Percentiles rank a stretch among this genome's conserved stretches.
Conservation (phyloP, 2,113 vertebrate species). For the Gracilinanus agilis region DNA sequence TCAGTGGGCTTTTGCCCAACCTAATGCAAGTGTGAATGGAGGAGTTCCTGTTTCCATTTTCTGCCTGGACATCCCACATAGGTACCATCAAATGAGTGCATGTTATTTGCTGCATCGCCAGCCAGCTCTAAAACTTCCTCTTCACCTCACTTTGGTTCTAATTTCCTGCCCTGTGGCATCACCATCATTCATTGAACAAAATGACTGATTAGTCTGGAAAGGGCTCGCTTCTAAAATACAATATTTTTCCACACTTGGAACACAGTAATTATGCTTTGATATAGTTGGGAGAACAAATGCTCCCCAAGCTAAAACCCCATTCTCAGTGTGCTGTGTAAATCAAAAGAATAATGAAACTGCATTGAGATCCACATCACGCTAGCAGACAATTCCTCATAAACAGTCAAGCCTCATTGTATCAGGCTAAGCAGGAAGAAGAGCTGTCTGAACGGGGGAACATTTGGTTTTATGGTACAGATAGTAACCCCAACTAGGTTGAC, state of each 20-base stretch:
- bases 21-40: not conserved
- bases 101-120: constrained; percentile 7
- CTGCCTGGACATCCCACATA: not conserved
- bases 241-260: constrained; percentile 40
- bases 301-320: constrained; percentile 55
- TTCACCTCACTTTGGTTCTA: constrained; percentile 30
- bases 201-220: constrained; percentile 61
- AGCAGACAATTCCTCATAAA: not conserved
- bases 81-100: not conserved
- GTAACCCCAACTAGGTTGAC: not conserved
- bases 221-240: constrained; percentile 50
- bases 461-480: accelerated
- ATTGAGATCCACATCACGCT: not conserved
- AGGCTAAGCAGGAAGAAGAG: not conserved
- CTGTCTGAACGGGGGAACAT: not conserved
- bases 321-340: constrained; percentile 43
- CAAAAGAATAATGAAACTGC: not conserved
- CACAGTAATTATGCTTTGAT: constrained; percentile 71
- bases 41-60: not conserved
- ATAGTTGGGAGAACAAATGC: constrained; percentile 68
- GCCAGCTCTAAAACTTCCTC: constrained; percentile 22
- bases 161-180: constrained; percentile 23
- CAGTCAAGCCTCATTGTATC: not conserved
- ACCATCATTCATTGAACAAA: constrained; percentile 43
- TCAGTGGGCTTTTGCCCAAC: not conserved